These are phyloP conservation scores for Sander vitreus DNA, from an alignment of 2,113 vertebrate genomes.

Conservation along the genomic window DNA sequence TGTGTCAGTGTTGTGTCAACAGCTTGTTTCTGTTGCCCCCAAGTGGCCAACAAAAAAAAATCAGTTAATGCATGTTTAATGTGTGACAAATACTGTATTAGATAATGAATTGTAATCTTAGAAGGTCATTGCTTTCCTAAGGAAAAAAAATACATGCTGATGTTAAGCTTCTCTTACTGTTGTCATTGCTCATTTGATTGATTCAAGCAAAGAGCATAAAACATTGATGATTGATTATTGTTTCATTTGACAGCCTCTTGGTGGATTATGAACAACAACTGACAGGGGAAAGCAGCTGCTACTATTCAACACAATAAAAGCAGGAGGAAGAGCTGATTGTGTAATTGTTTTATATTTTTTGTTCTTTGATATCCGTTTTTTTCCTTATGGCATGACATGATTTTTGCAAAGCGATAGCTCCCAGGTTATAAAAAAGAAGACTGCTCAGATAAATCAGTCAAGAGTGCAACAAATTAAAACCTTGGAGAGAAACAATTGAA, in stretches of 20 bases:
- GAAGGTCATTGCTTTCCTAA: background rate
- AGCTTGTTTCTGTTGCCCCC: background rate
- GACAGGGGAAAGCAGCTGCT: slow-evolving; percentile 41
- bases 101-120: background rate
- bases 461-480: slow-evolving; percentile 13
- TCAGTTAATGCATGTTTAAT: background rate
- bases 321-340: slow-evolving; percentile 33
- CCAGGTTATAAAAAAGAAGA: slow-evolving; percentile 30
- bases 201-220: slow-evolving; percentile 9
- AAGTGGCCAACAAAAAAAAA: background rate
- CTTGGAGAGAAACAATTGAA: slow-evolving; percentile 35
- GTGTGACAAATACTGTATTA: background rate
- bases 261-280: slow-evolving; percentile 86
- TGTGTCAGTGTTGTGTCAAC: too few relatives aligned
- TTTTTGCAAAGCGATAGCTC: slow-evolving; percentile 41
- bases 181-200: background rate
- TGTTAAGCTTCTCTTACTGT: background rate
- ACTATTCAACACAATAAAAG: slow-evolving; percentile 26
- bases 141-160: background rate
- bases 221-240: slow-evolving; percentile 8
- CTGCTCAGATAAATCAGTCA: slow-evolving; percentile 32
- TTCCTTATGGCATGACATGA: slow-evolving; percentile 57
- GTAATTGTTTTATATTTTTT: slow-evolving; percentile 33
- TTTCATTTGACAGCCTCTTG: slow-evolving; percentile 75
- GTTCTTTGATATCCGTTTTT: slow-evolving; percentile 52